Conservation (phyloP, 2,888 invertebrate genomes). For the Eristalinus sepulchralis region DNA sequence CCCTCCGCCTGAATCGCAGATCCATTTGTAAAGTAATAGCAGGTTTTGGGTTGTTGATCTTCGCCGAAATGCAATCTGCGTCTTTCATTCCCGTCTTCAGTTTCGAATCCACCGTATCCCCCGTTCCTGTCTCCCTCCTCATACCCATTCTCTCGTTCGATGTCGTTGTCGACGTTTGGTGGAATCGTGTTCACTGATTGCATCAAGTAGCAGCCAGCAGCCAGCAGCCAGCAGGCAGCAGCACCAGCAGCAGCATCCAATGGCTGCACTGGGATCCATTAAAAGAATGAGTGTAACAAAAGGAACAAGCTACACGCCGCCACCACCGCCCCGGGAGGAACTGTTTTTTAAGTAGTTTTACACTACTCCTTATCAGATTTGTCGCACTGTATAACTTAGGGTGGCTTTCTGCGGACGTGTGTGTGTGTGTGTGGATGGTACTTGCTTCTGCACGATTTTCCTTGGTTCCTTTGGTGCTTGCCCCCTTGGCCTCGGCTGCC, state of each 20-base stretch:
- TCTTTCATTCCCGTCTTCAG: slow-evolving; percentile 13
- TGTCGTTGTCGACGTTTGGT: slow-evolving; percentile 19
- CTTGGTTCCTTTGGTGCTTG: slow-evolving; percentile 19
- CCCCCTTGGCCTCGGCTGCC: slow-evolving; percentile 8
- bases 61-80: slow-evolving; percentile 62
- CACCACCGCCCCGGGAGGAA: slow-evolving; percentile 14
- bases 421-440: slow-evolving; percentile 9
- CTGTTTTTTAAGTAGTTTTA: slow-evolving; percentile 63
- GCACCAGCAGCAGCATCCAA: slow-evolving; percentile 32
- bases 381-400: slow-evolving; percentile 62
- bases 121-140: neutral
- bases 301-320: slow-evolving; percentile 42
- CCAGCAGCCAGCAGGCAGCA: slow-evolving; percentile 37
- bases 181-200: slow-evolving; percentile 68
- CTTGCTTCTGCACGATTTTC: slow-evolving; percentile 55
- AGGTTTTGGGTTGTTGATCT: slow-evolving; percentile 70
- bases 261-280: slow-evolving; percentile 52
- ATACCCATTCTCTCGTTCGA: neutral
- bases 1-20: neutral
- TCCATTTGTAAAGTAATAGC: slow-evolving; percentile 59
- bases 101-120: neutral
- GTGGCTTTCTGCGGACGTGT: neutral
- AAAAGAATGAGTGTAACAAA: slow-evolving; percentile 61
- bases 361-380: slow-evolving; percentile 69
- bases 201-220: slow-evolving; percentile 60